Conservation (phyloP, 2,113 vertebrate genomes). For the Cyanistes caeruleus region DNA sequence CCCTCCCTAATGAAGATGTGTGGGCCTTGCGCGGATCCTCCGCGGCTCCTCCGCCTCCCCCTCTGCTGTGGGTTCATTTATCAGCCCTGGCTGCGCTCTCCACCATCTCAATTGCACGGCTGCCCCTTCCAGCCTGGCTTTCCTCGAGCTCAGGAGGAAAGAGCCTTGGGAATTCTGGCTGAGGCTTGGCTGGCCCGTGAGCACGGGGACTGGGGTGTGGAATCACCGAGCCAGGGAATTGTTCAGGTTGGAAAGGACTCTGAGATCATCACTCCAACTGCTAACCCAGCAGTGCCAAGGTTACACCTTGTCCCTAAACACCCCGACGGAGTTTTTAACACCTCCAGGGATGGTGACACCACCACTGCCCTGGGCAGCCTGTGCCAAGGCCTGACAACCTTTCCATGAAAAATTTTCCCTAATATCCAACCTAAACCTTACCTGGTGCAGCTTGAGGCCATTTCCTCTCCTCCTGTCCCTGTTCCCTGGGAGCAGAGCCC, state of each 20-base stretch:
- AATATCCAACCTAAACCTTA: not conserved
- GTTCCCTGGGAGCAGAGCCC: not conserved
- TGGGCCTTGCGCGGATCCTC: not conserved
- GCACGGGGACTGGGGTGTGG: fast-evolving
- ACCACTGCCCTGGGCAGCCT: not conserved
- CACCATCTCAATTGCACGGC: not conserved
- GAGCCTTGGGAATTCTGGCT: not conserved
- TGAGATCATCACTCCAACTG: not conserved
- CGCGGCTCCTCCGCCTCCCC: not conserved
- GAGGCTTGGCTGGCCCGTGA: fast-evolving
- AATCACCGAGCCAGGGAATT: not conserved
- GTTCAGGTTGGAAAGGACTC: not conserved
- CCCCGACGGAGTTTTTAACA: fast-evolving
- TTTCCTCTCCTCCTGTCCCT: not conserved
- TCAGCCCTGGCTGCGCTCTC: not conserved
- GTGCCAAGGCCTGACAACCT: not conserved
- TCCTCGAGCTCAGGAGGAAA: not conserved
- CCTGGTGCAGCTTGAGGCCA: not conserved
- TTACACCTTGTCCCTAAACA: not conserved
- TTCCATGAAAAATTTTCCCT: not conserved
- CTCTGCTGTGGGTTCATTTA: not conserved
- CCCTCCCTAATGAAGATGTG: conserved; percentile 36
- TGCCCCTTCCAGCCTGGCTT: not conserved
- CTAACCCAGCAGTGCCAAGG: not conserved
- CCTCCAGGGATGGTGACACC: too few relatives aligned